phyloP scores from a whole-genome alignment of 2,113 vertebrate species.

The Orthonyx spaldingii region DNA sequence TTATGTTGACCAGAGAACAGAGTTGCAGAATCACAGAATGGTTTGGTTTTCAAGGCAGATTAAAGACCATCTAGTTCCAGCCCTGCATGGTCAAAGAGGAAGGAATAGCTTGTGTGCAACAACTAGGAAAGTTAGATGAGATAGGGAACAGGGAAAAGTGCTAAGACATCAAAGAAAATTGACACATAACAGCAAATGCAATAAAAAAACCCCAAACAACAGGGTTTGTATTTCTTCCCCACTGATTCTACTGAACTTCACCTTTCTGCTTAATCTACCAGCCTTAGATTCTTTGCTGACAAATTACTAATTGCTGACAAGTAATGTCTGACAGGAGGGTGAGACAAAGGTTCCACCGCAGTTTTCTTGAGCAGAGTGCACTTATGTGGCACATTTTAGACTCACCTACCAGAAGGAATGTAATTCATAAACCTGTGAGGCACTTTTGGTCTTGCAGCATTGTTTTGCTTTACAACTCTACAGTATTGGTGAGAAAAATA shows the following conservation, averaged over 20 bases:
- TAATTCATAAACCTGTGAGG: not conserved
- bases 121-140: not conserved
- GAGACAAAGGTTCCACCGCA: not conserved
- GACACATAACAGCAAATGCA: not conserved
- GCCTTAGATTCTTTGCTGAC: not conserved
- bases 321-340: not conserved
- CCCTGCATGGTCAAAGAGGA: not conserved
- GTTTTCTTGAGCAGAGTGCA: not conserved
- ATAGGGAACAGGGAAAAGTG: fast-evolving
- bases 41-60: not conserved
- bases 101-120: not conserved
- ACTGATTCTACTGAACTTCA: not conserved
- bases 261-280: not conserved
- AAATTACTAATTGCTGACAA: not conserved
- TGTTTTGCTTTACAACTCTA: not conserved
- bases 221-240: not conserved
- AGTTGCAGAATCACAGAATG: not conserved
- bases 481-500: not conserved
- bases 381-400: not conserved
- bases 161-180: not conserved
- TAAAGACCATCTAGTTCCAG: not conserved
- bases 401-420: not conserved
- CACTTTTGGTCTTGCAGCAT: not conserved
- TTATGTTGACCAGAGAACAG: fast-evolving
- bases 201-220: too few relatives aligned